phyloP scores from a whole-genome alignment of 2,113 vertebrate genomes.

The Rana temporaria region DNA sequence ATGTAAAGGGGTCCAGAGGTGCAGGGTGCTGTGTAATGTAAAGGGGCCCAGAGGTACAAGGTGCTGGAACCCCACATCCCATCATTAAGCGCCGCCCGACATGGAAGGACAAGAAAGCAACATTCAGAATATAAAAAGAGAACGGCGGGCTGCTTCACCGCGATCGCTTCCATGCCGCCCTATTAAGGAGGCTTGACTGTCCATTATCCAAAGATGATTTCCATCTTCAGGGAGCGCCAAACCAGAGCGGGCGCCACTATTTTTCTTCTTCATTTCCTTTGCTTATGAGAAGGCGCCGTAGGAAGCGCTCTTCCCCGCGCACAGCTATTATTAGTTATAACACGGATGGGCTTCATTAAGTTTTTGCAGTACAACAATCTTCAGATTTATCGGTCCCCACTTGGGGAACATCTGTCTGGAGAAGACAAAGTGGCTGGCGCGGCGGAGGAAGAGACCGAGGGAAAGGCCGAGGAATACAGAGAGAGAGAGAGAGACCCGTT shows the following conservation, averaged over 20 bases:
- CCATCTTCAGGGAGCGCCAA: too few relatives aligned
- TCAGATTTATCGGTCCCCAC: slow-evolving; percentile 46
- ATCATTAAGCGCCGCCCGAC: too few relatives aligned
- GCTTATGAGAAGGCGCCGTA: slow-evolving; percentile 19
- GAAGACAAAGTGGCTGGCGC: slow-evolving; percentile 15
- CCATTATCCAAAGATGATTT: too few relatives aligned
- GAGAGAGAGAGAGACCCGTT: slow-evolving; percentile 4
- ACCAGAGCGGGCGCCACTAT: neutral
- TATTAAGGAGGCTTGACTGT: too few relatives aligned
- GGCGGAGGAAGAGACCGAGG: neutral
- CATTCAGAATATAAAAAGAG: too few relatives aligned
- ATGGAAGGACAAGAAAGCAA: too few relatives aligned
- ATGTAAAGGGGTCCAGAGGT: too few relatives aligned
- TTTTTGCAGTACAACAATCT: slow-evolving; percentile 43
- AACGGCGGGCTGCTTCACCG: too few relatives aligned
- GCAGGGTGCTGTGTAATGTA: too few relatives aligned
- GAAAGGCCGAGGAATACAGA: neutral
- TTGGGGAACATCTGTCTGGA: slow-evolving; percentile 33
- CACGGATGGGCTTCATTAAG: slow-evolving; percentile 41
- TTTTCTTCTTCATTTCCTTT: slow-evolving; percentile 10
- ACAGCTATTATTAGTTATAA: slow-evolving; percentile 36
- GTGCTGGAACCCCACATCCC: too few relatives aligned
- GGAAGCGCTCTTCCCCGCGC: slow-evolving; percentile 11
- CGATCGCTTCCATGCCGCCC: too few relatives aligned
- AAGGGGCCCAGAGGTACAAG: too few relatives aligned